Percentiles rank a stretch among this genome's conserved stretches.
Conservation (phyloP, 2,797 vertebrate genomes). For the Neosilurus mollespiculum region DNA sequence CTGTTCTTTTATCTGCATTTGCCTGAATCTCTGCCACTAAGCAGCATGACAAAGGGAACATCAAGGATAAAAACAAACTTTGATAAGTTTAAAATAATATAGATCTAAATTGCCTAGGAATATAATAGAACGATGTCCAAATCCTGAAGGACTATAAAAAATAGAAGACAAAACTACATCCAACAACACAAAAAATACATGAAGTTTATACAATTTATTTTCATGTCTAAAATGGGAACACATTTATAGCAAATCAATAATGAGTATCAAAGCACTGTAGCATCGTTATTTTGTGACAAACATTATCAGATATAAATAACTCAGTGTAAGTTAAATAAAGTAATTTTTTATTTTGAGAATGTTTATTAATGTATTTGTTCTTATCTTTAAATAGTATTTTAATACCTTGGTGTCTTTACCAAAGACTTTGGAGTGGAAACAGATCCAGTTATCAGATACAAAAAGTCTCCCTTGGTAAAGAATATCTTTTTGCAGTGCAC, state of each 20-base stretch:
- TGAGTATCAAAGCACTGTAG: background rate
- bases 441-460: conserved; percentile 95
- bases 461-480: conserved; percentile 95
- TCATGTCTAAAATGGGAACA: background rate
- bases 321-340: background rate
- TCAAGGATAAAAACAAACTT: background rate
- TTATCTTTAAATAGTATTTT: background rate
- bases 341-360: too few relatives aligned
- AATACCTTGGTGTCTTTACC: conserved; percentile 93
- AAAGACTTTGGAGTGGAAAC: conserved; percentile 96
- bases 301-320: too few relatives aligned
- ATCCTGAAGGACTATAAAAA: background rate
- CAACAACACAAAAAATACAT: background rate
- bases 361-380: background rate
- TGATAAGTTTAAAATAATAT: background rate
- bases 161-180: background rate
- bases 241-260: background rate
- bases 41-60: too few relatives aligned
- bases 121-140: background rate
- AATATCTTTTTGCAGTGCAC: conserved; percentile 95
- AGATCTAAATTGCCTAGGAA: too few relatives aligned
- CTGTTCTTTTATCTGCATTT: too few relatives aligned
- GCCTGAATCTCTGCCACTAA: too few relatives aligned
- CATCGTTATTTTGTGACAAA: too few relatives aligned
- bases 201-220: background rate